A percentile compares a stretch with the other conserved stretches of the same genome.
Evolutionary conservation across 2,888 invertebrate genomes (phyloP).

Genomic region (Glaucopsyche alexis): DNA sequence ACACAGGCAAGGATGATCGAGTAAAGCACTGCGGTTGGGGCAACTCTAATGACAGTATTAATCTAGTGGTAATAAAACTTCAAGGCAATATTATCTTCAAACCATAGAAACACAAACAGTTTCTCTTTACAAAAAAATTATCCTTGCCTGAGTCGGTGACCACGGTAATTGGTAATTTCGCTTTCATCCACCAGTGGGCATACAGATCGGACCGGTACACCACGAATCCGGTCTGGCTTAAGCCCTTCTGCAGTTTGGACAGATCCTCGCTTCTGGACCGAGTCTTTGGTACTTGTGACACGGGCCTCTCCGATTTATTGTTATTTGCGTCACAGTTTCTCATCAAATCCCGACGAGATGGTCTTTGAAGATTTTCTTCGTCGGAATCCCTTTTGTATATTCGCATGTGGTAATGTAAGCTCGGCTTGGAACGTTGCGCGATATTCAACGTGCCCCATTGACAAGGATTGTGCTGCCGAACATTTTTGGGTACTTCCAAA

Average conservation of each 20-base stretch:
- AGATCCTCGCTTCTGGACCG: conserved; percentile 74
- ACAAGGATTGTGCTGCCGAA: conserved; percentile 62
- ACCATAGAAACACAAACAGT: conserved; percentile 78
- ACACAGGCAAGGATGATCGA: conserved; percentile 82
- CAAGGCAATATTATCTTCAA: conserved; percentile 76
- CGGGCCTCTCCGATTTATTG: conserved; percentile 45
- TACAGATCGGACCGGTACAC: conserved; percentile 91
- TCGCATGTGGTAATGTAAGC: conserved; percentile 76
- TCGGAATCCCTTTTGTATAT: conserved; percentile 67
- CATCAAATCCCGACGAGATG: conserved; percentile 55
- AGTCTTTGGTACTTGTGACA: conserved; percentile 55
- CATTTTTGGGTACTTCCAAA: conserved; percentile 71
- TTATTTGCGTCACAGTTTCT: conserved; percentile 65
- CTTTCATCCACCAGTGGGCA: conserved; percentile 96
- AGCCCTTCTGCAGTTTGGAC: conserved; percentile 68
- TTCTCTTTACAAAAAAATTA: conserved; percentile 78
- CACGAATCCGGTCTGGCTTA: conserved; percentile 67
- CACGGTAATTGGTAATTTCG: conserved; percentile 85
- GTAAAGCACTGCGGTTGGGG: conserved; percentile 80
- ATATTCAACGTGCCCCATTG: conserved; percentile 77
- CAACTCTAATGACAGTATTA: conserved; percentile 72
- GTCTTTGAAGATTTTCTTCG: conserved; percentile 48
- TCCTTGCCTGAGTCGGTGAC: conserved; percentile 81
- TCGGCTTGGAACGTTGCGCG: conserved; percentile 70
- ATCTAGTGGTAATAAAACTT: conserved; percentile 77